A percentile compares a stretch with the other conserved stretches of the same genome.
Conservation (phyloP, 2,797 vertebrate genomes). For the Crax fasciolata region DNA sequence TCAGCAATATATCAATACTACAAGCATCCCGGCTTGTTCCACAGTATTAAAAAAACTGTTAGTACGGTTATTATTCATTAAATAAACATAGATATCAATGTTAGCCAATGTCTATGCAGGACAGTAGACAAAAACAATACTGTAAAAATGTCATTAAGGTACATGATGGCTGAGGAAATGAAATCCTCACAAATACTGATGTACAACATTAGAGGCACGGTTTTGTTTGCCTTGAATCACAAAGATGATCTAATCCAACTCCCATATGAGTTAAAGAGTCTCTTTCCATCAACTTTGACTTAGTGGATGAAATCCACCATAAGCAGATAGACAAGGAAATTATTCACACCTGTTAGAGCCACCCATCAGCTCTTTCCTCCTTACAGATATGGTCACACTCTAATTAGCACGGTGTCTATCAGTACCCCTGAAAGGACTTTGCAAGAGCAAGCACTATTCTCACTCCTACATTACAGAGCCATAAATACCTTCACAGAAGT, state of each 20-base stretch:
- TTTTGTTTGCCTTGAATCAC: not conserved
- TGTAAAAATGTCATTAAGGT: not conserved
- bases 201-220: not conserved
- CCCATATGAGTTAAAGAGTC: not conserved
- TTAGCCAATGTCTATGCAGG: not conserved
- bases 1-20: not conserved
- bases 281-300: not conserved
- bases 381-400: not conserved
- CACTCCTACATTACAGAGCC: not conserved
- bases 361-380: not conserved
- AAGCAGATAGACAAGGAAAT: not conserved
- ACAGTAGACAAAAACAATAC: not conserved
- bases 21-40: not conserved
- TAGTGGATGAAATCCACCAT: not conserved
- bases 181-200: not conserved
- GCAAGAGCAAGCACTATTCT: conserved; percentile 16
- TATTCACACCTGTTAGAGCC: not conserved
- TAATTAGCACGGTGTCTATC: conserved; percentile 4
- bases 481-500: not conserved
- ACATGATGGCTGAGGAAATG: not conserved
- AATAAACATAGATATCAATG: not conserved
- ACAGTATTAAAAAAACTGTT: not conserved
- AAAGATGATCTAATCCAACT: not conserved
- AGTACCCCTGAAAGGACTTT: not conserved
- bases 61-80: not conserved